Base-by-base conservation (phyloP, 2,113 vertebrate genomes). In the Ptilorrhoa leucosticta region DNA sequence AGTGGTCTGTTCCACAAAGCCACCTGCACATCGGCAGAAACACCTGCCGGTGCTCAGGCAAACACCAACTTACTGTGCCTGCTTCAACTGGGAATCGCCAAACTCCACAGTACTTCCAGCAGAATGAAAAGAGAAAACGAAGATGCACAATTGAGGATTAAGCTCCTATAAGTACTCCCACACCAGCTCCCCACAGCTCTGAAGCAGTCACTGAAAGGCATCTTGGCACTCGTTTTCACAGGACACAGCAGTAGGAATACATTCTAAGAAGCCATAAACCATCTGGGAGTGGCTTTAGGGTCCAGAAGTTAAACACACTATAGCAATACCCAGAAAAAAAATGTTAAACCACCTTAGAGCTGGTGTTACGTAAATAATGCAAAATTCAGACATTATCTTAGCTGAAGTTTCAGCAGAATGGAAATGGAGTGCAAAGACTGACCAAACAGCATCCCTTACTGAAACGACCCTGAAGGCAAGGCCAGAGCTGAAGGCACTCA, bases 101-200 rank as follows among this genome's bases (percentile, higher is more conserved):
- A n/a, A 58, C 28, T 39, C 53, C 28, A n/a, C 0, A 2, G 18
- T 18, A 56, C 42, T 79, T 71, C 28, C 48, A 53, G 14, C 7
- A 44, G 50, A 84, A 82, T 11, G 42, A 40, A 84, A 39, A 87
- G 53, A 64, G 30, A 39, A 9, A 35, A 66, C 1, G 8, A 79
- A 81, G 93, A 39, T 0, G 5, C 24, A 21, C 0, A 0, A 45
- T 0, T 1, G 4, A 57, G 50, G n/a, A 26, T 37, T 22, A 48
- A 87, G 45, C 7, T 54, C 35, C 1, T 40, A 30, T 8, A 4
- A 75, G 54, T 75, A 89, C 35, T 65, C 31, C 16, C 21, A 33
- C 37, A 44, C 5, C 19, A 64, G 75, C 60, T 64, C 53, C 24
- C 31, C 50, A 69, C 22, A 47, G 9, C 27, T 60, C 51, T 39